A percentile compares a stretch with the other conserved stretches of the same genome.
Evolutionary conservation across 2,113 vertebrate genomes (phyloP).

Genomic region (Gasterosteus aculeatus): DNA sequence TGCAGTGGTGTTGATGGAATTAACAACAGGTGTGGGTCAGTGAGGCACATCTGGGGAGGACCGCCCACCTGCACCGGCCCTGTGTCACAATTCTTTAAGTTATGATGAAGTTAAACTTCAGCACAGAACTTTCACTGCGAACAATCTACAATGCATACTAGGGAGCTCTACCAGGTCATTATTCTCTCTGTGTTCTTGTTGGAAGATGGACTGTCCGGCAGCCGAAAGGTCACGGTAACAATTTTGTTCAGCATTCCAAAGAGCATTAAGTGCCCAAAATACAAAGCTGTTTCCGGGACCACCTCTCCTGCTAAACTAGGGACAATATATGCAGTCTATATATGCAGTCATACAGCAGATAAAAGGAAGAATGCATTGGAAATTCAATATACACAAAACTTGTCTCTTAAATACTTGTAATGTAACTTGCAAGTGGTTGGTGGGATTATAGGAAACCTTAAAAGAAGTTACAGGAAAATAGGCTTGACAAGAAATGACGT

Average conservation of each 20-base stretch:
- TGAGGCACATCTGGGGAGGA: no score
- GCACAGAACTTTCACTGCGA: constrained; percentile 13
- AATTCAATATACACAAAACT: background rate
- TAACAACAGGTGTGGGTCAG: no score
- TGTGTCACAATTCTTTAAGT: background rate
- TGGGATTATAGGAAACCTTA: background rate
- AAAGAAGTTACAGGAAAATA: constrained; percentile 1
- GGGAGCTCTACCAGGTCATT: constrained; percentile 38
- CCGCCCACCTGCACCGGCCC: background rate
- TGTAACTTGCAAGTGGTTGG: constrained; percentile 12
- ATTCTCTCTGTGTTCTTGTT: constrained; percentile 34
- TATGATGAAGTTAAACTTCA: background rate
- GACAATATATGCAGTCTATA: constrained; percentile 11
- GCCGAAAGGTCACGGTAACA: constrained; percentile 28
- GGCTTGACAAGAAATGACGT: constrained; percentile 8
- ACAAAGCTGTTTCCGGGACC: constrained; percentile 31
- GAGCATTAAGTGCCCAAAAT: constrained; percentile 43
- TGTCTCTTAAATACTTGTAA: background rate
- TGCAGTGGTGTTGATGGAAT: no score
- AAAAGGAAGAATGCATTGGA: background rate
- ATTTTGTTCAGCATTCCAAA: constrained; percentile 56
- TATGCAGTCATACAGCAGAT: background rate
- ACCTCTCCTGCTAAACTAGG: constrained; percentile 27
- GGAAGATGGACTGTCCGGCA: constrained; percentile 38
- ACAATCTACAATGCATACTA: constrained; percentile 6